Conservation (phyloP, 2,113 vertebrate genomes). For the Carassius carassius region DNA sequence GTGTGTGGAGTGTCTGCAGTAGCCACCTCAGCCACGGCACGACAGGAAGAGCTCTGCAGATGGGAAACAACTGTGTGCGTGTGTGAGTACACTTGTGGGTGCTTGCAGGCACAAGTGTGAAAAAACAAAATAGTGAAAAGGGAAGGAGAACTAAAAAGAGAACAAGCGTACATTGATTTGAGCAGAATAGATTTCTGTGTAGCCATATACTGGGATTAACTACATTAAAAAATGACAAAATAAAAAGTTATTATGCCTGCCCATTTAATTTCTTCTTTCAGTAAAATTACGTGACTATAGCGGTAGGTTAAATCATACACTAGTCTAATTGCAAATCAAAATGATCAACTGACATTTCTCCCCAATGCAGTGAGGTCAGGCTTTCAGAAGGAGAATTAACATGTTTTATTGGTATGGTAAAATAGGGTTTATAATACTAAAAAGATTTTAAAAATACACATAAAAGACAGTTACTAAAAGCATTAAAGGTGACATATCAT, state of each 20-base stretch:
- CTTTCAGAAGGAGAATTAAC: not conserved
- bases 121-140: constrained; percentile 24
- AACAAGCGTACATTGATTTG: constrained; percentile 14
- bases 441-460: no score
- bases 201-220: not conserved
- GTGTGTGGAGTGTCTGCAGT: constrained; percentile 49
- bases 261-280: no score
- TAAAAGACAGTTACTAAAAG: no score
- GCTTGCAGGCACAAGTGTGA: constrained; percentile 37
- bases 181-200: constrained; percentile 6
- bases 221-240: not conserved
- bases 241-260: not conserved
- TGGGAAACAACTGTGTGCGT: constrained; percentile 66
- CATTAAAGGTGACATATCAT: not conserved
- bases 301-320: no score
- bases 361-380: not conserved
- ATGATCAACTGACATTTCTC: not conserved
- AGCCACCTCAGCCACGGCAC: constrained; percentile 54
- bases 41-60: constrained; percentile 62
- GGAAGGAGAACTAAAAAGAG: constrained; percentile 37
- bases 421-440: not conserved
- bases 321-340: no score
- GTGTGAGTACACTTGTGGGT: constrained; percentile 26
- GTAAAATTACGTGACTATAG: not conserved
- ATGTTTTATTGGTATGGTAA: not conserved